Evolutionary conservation across 1,140 invertebrate species (phyloP).

Genomic region (Drosophila rhopaloa): DNA sequence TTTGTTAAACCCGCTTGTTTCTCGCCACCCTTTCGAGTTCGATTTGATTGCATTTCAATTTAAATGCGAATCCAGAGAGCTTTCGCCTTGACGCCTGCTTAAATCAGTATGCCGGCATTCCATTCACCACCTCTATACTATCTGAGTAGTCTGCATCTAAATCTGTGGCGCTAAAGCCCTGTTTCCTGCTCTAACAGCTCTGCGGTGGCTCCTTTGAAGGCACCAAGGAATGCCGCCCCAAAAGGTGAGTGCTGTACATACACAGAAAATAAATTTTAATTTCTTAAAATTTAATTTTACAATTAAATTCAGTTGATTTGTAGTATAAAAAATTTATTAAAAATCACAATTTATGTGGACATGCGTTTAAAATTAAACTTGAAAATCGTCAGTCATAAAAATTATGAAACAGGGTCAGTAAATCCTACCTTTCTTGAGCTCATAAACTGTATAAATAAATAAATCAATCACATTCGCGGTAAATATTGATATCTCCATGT

Average conservation of each 20-base stretch:
- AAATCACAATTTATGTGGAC: too few relatives aligned
- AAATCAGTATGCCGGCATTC: constrained; percentile 32
- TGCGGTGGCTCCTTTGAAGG: constrained; percentile 26
- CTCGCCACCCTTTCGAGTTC: background rate
- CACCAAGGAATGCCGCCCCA: background rate
- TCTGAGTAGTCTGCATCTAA: background rate
- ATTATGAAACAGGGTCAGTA: too few relatives aligned
- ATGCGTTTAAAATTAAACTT: too few relatives aligned
- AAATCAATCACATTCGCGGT: too few relatives aligned
- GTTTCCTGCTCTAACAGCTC: constrained; percentile 28
- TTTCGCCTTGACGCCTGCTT: constrained; percentile 20
- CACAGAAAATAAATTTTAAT: background rate
- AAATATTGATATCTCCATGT: constrained; percentile 1
- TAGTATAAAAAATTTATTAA: too few relatives aligned
- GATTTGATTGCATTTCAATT: constrained; percentile 44
- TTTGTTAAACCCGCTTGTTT: constrained; percentile 28
- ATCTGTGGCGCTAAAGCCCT: constrained; percentile 8
- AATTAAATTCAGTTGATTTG: too few relatives aligned
- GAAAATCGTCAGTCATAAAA: too few relatives aligned
- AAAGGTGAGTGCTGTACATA: background rate
- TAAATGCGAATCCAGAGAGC: constrained; percentile 29
- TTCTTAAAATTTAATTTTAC: too few relatives aligned
- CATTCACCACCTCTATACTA: background rate
- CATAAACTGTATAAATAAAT: too few relatives aligned
- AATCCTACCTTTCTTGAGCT: too few relatives aligned